Evolutionary conservation across 2,888 invertebrate genomes (phyloP).

Genomic region (Drosophila anomelani): DNA sequence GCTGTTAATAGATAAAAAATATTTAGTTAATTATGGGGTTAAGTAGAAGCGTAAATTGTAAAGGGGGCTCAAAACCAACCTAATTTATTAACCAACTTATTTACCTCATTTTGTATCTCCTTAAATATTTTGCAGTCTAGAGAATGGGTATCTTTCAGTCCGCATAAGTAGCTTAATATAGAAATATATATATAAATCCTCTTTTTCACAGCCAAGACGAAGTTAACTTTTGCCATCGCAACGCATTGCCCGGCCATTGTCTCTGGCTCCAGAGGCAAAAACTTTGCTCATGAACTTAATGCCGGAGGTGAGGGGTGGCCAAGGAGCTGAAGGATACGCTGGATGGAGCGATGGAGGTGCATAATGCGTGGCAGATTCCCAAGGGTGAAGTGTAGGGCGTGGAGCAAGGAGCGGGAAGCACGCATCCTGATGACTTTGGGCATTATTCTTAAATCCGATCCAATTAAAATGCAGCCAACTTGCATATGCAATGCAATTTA

Average conservation of each 20-base stretch:
- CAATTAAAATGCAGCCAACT: constrained; percentile 77
- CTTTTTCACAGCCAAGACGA: constrained; percentile 27
- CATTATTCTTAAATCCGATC: constrained; percentile 78
- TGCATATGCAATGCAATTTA: constrained; percentile 78
- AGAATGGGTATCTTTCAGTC: not conserved
- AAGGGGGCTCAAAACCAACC: not conserved
- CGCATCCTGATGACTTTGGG: constrained; percentile 66
- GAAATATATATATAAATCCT: constrained; percentile 10
- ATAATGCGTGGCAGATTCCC: constrained; percentile 40
- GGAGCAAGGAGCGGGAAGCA: constrained; percentile 2
- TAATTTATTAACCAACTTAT: not conserved
- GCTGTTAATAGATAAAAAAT: not conserved
- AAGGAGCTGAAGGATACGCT: constrained; percentile 10
- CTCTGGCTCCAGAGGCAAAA: constrained; percentile 53
- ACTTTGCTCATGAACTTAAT: constrained; percentile 76
- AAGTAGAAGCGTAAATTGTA: not conserved
- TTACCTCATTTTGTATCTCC: no score
- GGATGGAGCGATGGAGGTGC: constrained; percentile 33
- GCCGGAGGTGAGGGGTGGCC: constrained; percentile 45
- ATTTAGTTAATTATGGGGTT: not conserved
- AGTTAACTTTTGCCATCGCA: constrained; percentile 46
- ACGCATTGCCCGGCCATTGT: constrained; percentile 57
- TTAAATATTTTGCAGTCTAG: not conserved
- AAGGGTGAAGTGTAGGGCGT: not conserved
- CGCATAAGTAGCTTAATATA: not conserved